These are phyloP conservation scores for Xanthia togata DNA, from an alignment of 2,888 invertebrate species.

Conservation along the genomic window DNA sequence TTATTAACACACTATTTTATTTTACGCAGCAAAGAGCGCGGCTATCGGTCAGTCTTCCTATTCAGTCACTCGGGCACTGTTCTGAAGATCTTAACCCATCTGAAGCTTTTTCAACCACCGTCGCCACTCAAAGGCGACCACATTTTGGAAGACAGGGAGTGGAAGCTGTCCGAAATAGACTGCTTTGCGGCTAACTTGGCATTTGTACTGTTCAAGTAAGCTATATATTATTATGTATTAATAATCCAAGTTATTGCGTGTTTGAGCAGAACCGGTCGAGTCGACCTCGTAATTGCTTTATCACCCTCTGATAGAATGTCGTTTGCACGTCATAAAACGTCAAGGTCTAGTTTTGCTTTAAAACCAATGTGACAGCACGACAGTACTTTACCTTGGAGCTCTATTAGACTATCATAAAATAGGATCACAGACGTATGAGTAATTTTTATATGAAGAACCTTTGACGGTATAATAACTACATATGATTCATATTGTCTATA, in stretches of 20 bases:
- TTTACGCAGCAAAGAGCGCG: constrained; percentile 71
- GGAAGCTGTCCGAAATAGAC: constrained; percentile 92
- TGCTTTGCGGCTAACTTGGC: constrained; percentile 95
- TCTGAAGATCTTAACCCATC: constrained; percentile 93
- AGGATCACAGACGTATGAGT: too few species aligned
- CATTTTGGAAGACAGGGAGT: constrained; percentile 86
- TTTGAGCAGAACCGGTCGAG: not conserved
- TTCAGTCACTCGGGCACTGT: constrained; percentile 96
- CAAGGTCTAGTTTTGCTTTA: not conserved
- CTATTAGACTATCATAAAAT: too few species aligned
- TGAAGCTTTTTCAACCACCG: constrained; percentile 93
- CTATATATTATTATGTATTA: constrained; percentile 54
- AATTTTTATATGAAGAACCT: too few species aligned
- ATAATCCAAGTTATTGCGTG: not conserved
- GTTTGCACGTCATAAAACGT: not conserved
- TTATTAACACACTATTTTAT: constrained; percentile 4
- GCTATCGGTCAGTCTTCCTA: constrained; percentile 91
- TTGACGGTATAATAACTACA: too few species aligned
- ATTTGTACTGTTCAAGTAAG: constrained; percentile 93
- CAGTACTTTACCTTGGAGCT: too few species aligned
- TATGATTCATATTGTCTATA: too few species aligned
- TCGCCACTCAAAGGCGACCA: constrained; percentile 90
- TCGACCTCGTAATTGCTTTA: not conserved
- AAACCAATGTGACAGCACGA: too few species aligned
- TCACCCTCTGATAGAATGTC: not conserved